These are phyloP conservation scores for Carassius gibelio DNA, from an alignment of 2,113 vertebrate genomes.

Conservation along the genomic window DNA sequence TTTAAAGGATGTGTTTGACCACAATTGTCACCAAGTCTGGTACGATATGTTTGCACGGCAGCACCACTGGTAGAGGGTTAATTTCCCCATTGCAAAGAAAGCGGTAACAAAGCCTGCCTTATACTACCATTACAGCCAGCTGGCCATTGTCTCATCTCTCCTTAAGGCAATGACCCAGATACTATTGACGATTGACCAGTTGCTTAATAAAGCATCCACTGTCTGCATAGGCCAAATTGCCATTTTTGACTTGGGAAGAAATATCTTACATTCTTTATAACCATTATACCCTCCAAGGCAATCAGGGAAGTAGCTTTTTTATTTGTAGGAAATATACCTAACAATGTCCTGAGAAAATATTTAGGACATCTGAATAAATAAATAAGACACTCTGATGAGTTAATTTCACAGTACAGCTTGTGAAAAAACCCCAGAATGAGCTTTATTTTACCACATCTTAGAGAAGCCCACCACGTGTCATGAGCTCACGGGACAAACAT, in stretches of 20 bases:
- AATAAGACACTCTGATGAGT: too few relatives aligned
- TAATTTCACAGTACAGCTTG: too few relatives aligned
- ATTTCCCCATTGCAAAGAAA: conserved; percentile 27
- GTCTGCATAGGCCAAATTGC: not conserved
- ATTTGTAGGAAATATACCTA: not conserved
- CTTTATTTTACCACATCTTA: not conserved
- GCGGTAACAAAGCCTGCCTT: not conserved
- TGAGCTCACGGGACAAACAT: not conserved
- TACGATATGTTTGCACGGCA: conserved; percentile 31
- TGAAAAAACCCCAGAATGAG: not conserved
- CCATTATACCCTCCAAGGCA: not conserved
- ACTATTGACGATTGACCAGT: not conserved
- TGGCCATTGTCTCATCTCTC: conserved; percentile 19
- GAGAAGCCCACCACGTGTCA: not conserved
- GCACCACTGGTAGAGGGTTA: conserved; percentile 7
- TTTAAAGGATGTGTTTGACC: conserved; percentile 36
- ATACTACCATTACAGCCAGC: not conserved
- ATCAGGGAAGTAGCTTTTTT: not conserved
- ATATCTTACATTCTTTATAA: not conserved
- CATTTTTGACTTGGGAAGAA: not conserved
- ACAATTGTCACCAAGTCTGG: conserved; percentile 41
- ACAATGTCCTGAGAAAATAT: not conserved
- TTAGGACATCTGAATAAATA: too few relatives aligned
- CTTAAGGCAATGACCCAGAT: not conserved
- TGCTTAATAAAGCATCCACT: conserved; percentile 26